Base-by-base conservation (phyloP, 2,797 vertebrate genomes). In the Pangasius larnaudii region DNA sequence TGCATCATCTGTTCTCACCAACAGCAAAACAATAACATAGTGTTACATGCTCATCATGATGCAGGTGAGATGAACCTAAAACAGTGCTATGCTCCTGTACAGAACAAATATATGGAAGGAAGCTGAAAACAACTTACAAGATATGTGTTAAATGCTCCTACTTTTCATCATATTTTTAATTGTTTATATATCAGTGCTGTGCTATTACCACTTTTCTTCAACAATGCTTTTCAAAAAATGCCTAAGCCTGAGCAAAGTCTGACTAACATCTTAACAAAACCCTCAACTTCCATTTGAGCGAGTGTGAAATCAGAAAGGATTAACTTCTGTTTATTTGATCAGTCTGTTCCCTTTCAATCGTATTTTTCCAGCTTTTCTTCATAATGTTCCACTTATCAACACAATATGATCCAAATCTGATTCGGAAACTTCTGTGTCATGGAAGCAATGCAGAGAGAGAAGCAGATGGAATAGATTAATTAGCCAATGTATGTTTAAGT, bases 401-500 rank as follows among this genome's bases (percentile, higher is more conserved):
- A 94, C 91, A 92, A 93, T 84, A 89, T 92, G 93, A 96, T 95
- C 94, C 92, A 95, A 96, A 94, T 94, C 93, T 95, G 93, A 96
- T 96, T 95, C 88, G 84, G 95, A 96, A 96, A 94, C 94, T 93
- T 96, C 93, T 95, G 93, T 96, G 94, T 95, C 94, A 95, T 95
- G 95, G 94, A 95, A 94, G 94, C 92, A 94, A 94, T 95, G 95
- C 92, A 93, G 90, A 95, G 94, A 93, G 93, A 93, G 91, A 93
- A 97, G 95, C 96, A 98, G 96, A 97, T 97, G 97, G 97, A 96
- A 96, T 95, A 95, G 94, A 98, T 98, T 97, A 97, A 97, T 98
- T 95, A 96, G 93, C 94, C 95, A 93, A 94, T 96, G 93, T 93
- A 94, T 95, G 95, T 96, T 96, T 96, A 95, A 97, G 95, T 95